These are phyloP conservation scores for Folsomia manolachei DNA, from an alignment of 2,888 invertebrate genomes.

Conservation along the genomic window DNA sequence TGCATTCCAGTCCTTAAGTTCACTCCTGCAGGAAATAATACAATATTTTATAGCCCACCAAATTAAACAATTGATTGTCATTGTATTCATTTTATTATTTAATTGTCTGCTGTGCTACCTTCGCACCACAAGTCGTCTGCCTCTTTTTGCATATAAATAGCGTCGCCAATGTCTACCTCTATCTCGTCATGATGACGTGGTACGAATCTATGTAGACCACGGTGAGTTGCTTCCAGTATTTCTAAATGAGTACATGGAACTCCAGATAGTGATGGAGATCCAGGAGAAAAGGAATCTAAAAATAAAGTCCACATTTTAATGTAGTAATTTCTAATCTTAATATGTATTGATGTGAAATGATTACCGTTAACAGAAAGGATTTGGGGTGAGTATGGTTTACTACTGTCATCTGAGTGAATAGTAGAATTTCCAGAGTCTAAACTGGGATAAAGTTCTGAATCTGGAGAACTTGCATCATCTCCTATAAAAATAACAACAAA, in stretches of 20 bases:
- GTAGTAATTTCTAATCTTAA: too few relatives aligned
- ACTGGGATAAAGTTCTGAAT: constrained; percentile 73
- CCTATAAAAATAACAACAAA: not conserved
- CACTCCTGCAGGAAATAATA: constrained; percentile 64
- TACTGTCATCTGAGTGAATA: constrained; percentile 79
- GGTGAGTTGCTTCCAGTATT: constrained; percentile 88
- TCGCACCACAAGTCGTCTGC: constrained; percentile 97
- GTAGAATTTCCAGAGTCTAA: constrained; percentile 89
- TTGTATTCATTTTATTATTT: not conserved
- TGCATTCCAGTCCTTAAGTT: constrained; percentile 88
- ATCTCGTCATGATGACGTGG: constrained; percentile 94
- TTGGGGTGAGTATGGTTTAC: constrained; percentile 75
- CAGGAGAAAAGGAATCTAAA: constrained; percentile 60
- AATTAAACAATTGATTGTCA: constrained; percentile 6
- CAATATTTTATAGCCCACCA: not conserved
- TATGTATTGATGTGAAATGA: not conserved
- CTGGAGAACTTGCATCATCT: constrained; percentile 71
- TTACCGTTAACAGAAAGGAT: constrained; percentile 61
- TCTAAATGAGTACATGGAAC: constrained; percentile 77
- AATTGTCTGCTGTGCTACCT: constrained; percentile 61
- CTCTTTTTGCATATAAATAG: constrained; percentile 92
- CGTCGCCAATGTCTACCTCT: constrained; percentile 94
- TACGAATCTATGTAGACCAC: constrained; percentile 92
- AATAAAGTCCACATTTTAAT: too few relatives aligned
- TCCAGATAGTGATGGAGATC: constrained; percentile 63